Base-by-base conservation (phyloP, 1,140 invertebrate species). In the Stegodyphus mimosarum region DNA sequence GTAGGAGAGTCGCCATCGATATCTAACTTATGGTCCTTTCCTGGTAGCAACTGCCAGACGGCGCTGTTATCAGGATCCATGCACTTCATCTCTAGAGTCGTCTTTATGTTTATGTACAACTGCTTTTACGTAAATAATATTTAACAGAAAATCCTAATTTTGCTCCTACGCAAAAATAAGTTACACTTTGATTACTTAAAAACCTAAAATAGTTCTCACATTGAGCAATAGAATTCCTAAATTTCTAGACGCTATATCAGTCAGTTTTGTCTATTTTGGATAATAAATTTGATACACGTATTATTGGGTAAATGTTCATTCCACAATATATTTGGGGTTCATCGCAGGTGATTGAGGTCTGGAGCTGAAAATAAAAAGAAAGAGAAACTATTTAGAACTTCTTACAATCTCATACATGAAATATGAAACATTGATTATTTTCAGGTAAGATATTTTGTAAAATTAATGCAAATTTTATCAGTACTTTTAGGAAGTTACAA, bases 281-380 rank as follows among this genome's bases (percentile, higher is more conserved):
- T 9, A 60, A 15, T 15, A 60, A 60, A 10, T 10, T 60, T 15
- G 15, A 60, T 10, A 60, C 9, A 60, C 33, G 55, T 60, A 60
- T 15, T 60, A 60, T 5, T 9, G 0, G 0, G 15, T 60, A 60
- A 60, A 60, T 10, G 55, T 15, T 60, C 55, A 60, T 60, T 60
- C 5, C 15, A 60, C 9, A 5, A 60, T 60, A 15, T 9, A 10
- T 15, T 5, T 2, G 5, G 55, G 50, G 51, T 76, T 84, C 72
- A 84, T 84, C 73, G 52, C 48, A 78, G 15, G 83, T 85, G 83
- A 85, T 85, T 85, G 67, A 85, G 75, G 69, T 85, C 83, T 7
- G 83, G 83, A 85, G 83, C 83, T 85, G 74, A 18, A 78, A 85
- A n/a, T 6, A 63, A 60, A 78, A 67, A 13, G 15, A 33, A 64